phyloP scores from a whole-genome alignment of 2,797 vertebrate genomes.

The Sebastes vulpes region DNA sequence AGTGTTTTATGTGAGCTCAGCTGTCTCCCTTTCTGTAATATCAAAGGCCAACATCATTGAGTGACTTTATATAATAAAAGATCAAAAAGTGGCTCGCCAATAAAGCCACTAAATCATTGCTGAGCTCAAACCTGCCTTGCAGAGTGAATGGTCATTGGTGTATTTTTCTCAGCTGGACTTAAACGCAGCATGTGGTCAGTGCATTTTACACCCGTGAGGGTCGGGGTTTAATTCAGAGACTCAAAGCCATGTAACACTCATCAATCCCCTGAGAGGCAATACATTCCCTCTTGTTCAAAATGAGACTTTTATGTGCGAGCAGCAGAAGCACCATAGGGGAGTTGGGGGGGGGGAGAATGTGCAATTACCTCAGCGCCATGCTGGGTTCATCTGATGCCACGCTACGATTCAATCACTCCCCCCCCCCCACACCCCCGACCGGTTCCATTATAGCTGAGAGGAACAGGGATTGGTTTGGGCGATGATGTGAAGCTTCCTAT shows the following conservation, averaged over 20 bases:
- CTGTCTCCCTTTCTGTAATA: not conserved
- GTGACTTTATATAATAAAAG: constrained; percentile 14
- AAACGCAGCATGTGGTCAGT: constrained; percentile 15
- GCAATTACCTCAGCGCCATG: constrained; percentile 70
- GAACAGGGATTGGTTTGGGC: constrained; percentile 48
- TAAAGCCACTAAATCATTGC: not conserved
- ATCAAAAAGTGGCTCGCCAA: not conserved
- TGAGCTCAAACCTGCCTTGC: not conserved
- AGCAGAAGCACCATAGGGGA: constrained; percentile 10
- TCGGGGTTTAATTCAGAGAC: constrained; percentile 17
- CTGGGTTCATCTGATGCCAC: constrained; percentile 72
- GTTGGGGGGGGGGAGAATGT: constrained; percentile 1
- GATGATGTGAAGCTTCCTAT: constrained; percentile 54
- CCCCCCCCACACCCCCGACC: constrained; percentile 12
- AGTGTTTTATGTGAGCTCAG: not conserved
- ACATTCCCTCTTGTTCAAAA: constrained; percentile 57
- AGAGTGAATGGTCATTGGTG: not conserved
- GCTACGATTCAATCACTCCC: constrained; percentile 60
- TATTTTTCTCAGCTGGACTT: not conserved
- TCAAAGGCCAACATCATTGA: constrained; percentile 13
- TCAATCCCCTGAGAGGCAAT: constrained; percentile 52
- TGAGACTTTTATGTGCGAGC: constrained; percentile 57
- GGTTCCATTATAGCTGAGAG: constrained; percentile 59
- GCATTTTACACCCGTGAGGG: constrained; percentile 1
- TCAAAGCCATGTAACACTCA: constrained; percentile 31